Base-by-base conservation (phyloP, 2,888 invertebrate species). In the Nemurella pictetii region DNA sequence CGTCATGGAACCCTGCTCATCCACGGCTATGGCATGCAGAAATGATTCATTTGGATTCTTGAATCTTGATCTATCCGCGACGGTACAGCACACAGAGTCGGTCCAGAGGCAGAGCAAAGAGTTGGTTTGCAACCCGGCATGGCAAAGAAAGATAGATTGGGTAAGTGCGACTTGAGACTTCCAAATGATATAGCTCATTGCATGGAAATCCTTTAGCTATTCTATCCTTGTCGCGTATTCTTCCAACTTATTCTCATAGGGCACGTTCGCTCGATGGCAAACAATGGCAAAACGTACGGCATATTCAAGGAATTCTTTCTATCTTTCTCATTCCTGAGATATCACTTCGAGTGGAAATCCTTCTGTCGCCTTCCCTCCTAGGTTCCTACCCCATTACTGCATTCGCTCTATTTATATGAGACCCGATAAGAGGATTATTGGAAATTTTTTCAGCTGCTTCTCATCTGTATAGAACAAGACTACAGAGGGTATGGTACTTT, bases 201-300 rank as follows among this genome's bases (percentile, higher is more conserved):
- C 55, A 15, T 20, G 55, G 55, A 55, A 55, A 55, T 55, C 55
- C 55, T 55, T 55, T 55, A 3, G 55, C 83, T 85, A 85, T 85
- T 84, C 84, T 32, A 82, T 55, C 35, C 84, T 82, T 83, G 85
- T 84, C 77, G 72, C 25, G 25, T 55, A 15, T 12, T 55, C 55
- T 74, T 36, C 84, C 83, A 77, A 85, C 84, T 85, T 85, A 84
- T 85, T 85, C 84, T 85, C 85, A 85, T 85, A 85, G 85, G 78
- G 29, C 28, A 30, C 32, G 29, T 27, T 83, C 73, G n/a, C 78
- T 78, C 78, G 29, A 78, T 55, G 55, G 75, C 83, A 83, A 83
- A 83, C 83, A 83, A 74, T n/a, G 77, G 32, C 75, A 29, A 27
- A 29, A 77, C 55, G 55, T 55, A 55, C 55, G 55, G 55, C 55